Conservation (phyloP, 1,140 invertebrate genomes). For the Leptopilina boulardi region DNA sequence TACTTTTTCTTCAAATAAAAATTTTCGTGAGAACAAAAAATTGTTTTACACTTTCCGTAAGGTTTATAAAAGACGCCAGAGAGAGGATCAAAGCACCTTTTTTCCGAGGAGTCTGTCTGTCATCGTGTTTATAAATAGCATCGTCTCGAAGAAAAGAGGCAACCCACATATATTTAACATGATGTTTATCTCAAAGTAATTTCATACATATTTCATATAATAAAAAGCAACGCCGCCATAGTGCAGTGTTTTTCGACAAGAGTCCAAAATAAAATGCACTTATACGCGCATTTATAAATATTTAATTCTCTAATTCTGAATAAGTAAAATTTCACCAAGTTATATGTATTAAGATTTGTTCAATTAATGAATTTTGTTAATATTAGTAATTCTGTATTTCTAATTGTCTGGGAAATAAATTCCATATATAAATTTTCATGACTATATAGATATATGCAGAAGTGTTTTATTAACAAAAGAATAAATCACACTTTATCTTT, state of each 20-base stretch:
- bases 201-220: slow-evolving; percentile 32
- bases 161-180: slow-evolving; percentile 31
- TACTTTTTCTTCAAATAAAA: too few relatives aligned
- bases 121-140: slow-evolving; percentile 29
- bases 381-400: too few relatives aligned
- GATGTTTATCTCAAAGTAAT: slow-evolving; percentile 26
- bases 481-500: slow-evolving; percentile 26
- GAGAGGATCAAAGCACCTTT: background rate
- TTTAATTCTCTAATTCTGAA: background rate
- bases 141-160: slow-evolving; percentile 16
- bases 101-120: slow-evolving; percentile 6
- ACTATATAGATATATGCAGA: too few relatives aligned
- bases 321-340: background rate
- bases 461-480: background rate
- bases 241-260: background rate
- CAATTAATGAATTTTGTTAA: too few relatives aligned
- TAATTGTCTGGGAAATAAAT: too few relatives aligned
- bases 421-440: too few relatives aligned
- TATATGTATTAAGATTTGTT: background rate
- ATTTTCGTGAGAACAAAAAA: background rate
- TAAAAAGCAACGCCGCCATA: slow-evolving; percentile 6
- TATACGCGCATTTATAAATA: too few relatives aligned
- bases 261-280: background rate
- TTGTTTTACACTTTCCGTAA: background rate
- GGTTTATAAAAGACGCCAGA: background rate